Evolutionary conservation across 2,113 vertebrate genomes (phyloP), one percentile per base, ranked within the genome.

Genomic region (Forbesichthys agassizii): DNA sequence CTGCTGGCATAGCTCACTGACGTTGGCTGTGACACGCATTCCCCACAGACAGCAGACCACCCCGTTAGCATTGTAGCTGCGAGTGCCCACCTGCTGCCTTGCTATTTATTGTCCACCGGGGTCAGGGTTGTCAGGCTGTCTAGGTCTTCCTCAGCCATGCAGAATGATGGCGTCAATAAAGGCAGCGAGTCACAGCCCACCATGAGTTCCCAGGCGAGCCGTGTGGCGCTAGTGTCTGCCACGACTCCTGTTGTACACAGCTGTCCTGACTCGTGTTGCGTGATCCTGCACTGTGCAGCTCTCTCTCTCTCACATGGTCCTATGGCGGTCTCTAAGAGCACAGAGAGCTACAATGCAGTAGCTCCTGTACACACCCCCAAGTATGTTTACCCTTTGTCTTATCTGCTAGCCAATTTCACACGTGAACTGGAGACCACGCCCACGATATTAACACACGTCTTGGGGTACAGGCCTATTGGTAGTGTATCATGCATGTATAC

Each of bases 31-130:
- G 66, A 5, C 61, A 18, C 66, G 48, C 66, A 76, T 63, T 9
- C 54, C 20, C 69, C 33, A 61, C 74, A 57, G 70, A 82, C 69
- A 67, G 56, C 63, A 57, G 54, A 68, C 64, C 16, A 42, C 18
- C 68, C 48, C 36, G 48, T 71, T 75, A 65, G 73, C 54, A 18
- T 55, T 16, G n/a, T 55, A 5, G 18, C 36, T 61, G 36, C 11
- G 9, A 36, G 49, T 65, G 14, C 20, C 51, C 73, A 68, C 27
- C 63, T 58, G 73, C 69, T 59, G 73, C 69, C 79, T 69, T 55
- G 33, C 84, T 86, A 85, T 88, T 84, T 84, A 87, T 74, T 69
- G 48, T 69, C 75, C 61, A 71, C 66, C 66, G 70, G 56, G 83
- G 74, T 85, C 79, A 84, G 65, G 64, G 51, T 20, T 20, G 20